These are phyloP conservation scores for Lasioglossum albipes DNA, from an alignment of 1,140 invertebrate species.

Conservation along the genomic window DNA sequence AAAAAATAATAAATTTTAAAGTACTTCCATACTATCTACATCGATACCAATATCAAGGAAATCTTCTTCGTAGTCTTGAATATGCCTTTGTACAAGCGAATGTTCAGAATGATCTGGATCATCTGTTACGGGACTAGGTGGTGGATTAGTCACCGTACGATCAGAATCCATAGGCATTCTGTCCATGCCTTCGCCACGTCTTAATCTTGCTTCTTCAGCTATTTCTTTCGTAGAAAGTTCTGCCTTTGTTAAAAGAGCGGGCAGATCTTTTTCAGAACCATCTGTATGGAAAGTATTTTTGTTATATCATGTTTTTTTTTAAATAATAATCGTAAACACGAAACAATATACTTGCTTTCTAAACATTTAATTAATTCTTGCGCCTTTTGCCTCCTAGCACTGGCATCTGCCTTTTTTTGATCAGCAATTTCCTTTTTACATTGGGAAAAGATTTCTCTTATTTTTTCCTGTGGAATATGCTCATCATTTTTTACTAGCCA, in stretches of 20 bases:
- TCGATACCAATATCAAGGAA: conserved; percentile 85
- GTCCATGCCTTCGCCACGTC: conserved; percentile 78
- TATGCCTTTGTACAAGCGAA: conserved; percentile 80
- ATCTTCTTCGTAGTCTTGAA: conserved; percentile 82
- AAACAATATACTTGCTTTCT: conserved; percentile 77
- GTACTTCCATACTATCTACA: conserved; percentile 86
- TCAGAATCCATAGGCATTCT: conserved; percentile 78
- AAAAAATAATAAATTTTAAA: conserved; percentile 76
- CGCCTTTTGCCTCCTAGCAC: conserved; percentile 82
- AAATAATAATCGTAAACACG: conserved; percentile 10
- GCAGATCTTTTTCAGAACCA: conserved; percentile 81
- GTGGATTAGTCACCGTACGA: conserved; percentile 85
- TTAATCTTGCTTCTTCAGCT: conserved; percentile 78
- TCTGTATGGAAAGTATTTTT: conserved; percentile 57
- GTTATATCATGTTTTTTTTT: conserved; percentile 48
- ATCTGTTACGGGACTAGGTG: conserved; percentile 88
- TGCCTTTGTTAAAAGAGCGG: conserved; percentile 81
- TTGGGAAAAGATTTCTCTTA: conserved; percentile 87
- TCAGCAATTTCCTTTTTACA: conserved; percentile 81
- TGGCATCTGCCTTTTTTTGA: conserved; percentile 78
- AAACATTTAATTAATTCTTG: conserved; percentile 83
- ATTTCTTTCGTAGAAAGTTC: conserved; percentile 80
- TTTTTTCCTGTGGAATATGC: conserved; percentile 84
- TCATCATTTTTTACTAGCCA: conserved; percentile 89
- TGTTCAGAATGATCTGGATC: conserved; percentile 86